Base-by-base conservation (phyloP, 2,888 invertebrate genomes). In the Tubulanus polymorphus region DNA sequence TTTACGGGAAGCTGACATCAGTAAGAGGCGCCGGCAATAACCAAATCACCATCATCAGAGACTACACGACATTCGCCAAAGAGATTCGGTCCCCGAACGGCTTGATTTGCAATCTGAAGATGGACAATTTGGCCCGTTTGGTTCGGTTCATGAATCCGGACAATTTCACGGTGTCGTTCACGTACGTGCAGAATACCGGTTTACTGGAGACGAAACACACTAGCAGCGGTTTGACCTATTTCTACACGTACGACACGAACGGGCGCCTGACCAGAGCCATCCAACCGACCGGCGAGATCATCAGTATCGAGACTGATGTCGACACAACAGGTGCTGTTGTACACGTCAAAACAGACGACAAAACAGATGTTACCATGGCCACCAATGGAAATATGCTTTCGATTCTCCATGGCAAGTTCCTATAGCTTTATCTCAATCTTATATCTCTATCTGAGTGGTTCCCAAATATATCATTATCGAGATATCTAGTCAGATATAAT, bases 61-160 rank as follows among this genome's bases (percentile, higher is more conserved):
- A 95, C 79, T 94, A 93, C 76, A 79, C 79, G 32, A 74, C 76
- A 15, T 76, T 81, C 64, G 95, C 94, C 1, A 94, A 93, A 75
- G 93, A 93, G 6, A 93, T 77, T 37, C 62, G 71, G 23, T 67
- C 74, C 2, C 72, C 74, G 3, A 69, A 66, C 48, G 69, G 70
- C 27, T 66, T 67, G 45, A 68, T 65, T 51, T 73, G 73, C 57
- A 61, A 66, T 29, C 81, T 95, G 20, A 85, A 88, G 63, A 93
- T 95, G 91, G 92, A 93, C 1, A 85, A 93, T 71, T 91, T 93
- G 88, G 88, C 90, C 73, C 88, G 93, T 86, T 82, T 96, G 15
- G 91, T 93, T 75, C 91, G 91, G 73, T 89, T 91, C 62, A 65
- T 63, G 60, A 91, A 93, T 0, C 93, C 94, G 0, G 93, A 94